These are phyloP conservation scores for Himalopsyche phryganea DNA, from an alignment of 1,140 invertebrate genomes.

Conservation along the genomic window DNA sequence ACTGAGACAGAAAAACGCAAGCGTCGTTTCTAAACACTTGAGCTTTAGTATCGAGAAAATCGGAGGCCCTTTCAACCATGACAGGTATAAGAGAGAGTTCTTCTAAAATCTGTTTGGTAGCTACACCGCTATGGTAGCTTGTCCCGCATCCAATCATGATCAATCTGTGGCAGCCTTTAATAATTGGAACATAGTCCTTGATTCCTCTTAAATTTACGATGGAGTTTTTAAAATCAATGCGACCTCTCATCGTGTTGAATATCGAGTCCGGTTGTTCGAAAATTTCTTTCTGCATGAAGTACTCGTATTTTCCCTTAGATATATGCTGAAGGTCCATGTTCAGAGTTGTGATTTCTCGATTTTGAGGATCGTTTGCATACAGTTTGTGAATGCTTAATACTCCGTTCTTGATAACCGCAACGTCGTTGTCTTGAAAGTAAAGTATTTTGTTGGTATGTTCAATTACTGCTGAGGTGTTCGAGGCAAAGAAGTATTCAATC, in stretches of 20 bases:
- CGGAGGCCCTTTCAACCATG: constrained; percentile 69
- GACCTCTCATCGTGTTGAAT: not conserved
- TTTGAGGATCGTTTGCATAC: not conserved
- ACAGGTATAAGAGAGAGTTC: constrained; percentile 73
- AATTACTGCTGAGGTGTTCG: not conserved
- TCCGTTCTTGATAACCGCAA: not conserved
- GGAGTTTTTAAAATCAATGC: constrained; percentile 45
- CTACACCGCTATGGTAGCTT: constrained; percentile 68
- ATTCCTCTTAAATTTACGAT: constrained; percentile 64
- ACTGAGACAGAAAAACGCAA: constrained; percentile 72
- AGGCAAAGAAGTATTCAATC: constrained; percentile 39
- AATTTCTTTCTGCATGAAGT: constrained; percentile 1
- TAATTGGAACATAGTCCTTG: constrained; percentile 63
- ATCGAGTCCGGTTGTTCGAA: not conserved
- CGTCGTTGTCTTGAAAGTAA: not conserved
- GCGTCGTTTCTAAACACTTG: constrained; percentile 76
- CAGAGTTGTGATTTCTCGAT: not conserved
- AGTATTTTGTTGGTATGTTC: not conserved
- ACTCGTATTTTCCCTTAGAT: not conserved
- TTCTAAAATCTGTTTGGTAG: constrained; percentile 67
- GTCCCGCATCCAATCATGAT: constrained; percentile 73
- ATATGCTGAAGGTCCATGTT: not conserved
- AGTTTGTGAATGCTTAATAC: not conserved
- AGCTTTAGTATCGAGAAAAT: constrained; percentile 69
- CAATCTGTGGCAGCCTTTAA: constrained; percentile 64